phyloP scores from a whole-genome alignment of 2,113 vertebrate species.

The Oenanthe melanoleuca region DNA sequence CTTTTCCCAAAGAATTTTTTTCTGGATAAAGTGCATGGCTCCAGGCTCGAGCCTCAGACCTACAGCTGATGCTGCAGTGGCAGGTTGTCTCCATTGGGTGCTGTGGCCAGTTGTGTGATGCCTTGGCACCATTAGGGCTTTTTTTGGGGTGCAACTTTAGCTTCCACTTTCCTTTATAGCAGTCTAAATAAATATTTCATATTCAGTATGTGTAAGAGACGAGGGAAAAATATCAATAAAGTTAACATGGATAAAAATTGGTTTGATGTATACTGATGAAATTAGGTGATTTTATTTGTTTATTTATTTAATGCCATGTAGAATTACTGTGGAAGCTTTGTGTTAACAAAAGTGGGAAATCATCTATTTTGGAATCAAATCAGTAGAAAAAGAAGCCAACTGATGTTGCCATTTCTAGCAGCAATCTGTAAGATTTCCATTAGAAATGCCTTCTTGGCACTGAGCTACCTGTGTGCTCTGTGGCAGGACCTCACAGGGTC shows the following conservation, averaged over 20 bases:
- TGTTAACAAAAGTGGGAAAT: not conserved
- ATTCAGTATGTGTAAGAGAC: not conserved
- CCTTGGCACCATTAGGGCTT: not conserved
- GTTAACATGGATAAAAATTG: not conserved
- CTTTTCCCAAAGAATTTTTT: not conserved
- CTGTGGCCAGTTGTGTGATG: not conserved
- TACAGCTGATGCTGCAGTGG: not conserved
- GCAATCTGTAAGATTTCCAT: not conserved
- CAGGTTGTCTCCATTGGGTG: not conserved
- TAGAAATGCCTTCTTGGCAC: not conserved
- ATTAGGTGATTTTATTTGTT: not conserved
- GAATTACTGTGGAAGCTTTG: not conserved
- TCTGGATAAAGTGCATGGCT: not conserved
- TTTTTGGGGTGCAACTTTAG: not conserved
- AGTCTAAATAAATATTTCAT: not conserved
- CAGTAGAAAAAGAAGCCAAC: not conserved
- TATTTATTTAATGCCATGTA: not conserved
- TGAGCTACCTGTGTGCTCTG: not conserved
- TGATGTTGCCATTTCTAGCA: not conserved
- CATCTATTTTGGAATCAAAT: not conserved
- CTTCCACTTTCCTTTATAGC: not conserved
- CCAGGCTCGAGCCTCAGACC: not conserved
- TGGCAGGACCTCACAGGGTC: not conserved
- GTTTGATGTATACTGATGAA: not conserved
- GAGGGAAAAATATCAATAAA: not conserved